Evolutionary conservation across 2,113 vertebrate genomes (phyloP).

Genomic region (Paramormyrops kingsleyae): DNA sequence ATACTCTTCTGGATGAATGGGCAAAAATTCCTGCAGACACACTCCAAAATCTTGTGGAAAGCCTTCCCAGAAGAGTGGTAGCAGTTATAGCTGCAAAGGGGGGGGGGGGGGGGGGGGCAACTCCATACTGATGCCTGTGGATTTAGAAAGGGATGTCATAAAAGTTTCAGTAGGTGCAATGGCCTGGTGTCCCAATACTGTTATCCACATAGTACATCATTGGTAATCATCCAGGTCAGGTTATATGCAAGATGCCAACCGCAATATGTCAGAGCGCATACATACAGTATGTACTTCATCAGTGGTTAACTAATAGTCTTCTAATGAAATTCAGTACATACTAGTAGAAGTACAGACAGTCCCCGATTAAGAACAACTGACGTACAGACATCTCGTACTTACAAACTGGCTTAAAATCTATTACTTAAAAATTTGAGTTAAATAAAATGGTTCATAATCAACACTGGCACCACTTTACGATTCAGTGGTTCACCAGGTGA

Average conservation of each 20-base stretch:
- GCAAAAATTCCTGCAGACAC: neutral
- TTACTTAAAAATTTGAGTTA: neutral
- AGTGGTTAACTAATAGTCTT: neutral
- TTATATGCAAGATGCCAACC: neutral
- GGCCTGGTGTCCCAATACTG: neutral
- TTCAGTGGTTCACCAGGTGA: neutral
- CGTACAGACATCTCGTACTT: neutral
- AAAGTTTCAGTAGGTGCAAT: neutral
- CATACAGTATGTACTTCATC: neutral
- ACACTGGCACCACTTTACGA: neutral
- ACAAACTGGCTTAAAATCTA: no score
- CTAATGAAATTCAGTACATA: neutral
- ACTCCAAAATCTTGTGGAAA: neutral
- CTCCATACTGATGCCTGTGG: neutral
- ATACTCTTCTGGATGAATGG: neutral
- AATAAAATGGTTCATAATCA: neutral
- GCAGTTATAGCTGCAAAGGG: neutral
- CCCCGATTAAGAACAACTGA: neutral
- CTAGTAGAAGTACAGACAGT: neutral
- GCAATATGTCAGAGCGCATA: neutral
- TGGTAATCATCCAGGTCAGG: neutral
- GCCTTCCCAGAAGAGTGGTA: neutral
- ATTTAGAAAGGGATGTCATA: neutral
- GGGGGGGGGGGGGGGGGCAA: no score
- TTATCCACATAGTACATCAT: neutral